phyloP scores from a whole-genome alignment of 1,140 invertebrate genomes.

The Drosophila sp. region DNA sequence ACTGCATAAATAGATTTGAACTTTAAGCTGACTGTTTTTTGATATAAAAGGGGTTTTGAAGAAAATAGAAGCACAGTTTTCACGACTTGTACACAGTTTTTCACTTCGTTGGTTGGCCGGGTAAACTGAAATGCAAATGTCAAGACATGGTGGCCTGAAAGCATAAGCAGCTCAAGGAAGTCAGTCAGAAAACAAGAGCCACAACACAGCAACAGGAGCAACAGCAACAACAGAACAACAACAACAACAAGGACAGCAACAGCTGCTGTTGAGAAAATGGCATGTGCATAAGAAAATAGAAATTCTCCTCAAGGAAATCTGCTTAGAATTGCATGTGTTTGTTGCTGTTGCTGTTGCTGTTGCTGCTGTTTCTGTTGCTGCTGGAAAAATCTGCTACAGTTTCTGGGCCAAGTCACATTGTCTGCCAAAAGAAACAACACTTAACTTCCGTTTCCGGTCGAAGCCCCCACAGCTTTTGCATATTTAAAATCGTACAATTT shows the following conservation, averaged over 20 bases:
- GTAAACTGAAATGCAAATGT: conserved; percentile 71
- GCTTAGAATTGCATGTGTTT: conserved; percentile 71
- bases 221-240: background rate
- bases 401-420: conserved; percentile 51
- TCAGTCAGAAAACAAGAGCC: conserved; percentile 24
- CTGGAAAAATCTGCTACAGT: conserved; percentile 39
- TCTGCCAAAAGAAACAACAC: conserved; percentile 51
- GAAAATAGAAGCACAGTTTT: conserved; percentile 26
- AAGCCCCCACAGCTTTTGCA: conserved; percentile 34
- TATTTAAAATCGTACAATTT: conserved; percentile 50
- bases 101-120: conserved; percentile 60
- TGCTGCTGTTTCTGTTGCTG: conserved; percentile 20
- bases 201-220: conserved; percentile 9
- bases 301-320: conserved; percentile 74
- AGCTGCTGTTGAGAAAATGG: conserved; percentile 67
- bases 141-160: conserved; percentile 62
- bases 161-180: conserved; percentile 55
- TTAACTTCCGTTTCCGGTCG: conserved; percentile 74
- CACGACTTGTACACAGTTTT: conserved; percentile 59
- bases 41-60: background rate
- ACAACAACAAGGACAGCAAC: conserved; percentile 17
- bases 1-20: background rate
- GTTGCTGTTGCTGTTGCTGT: conserved; percentile 24
- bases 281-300: conserved; percentile 72
- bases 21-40: background rate